A percentile compares a stretch with the other conserved stretches of the same genome.
These are phyloP conservation scores for Cepphus grylle DNA, from an alignment of 2,113 vertebrate genomes.

Conservation along the genomic window DNA sequence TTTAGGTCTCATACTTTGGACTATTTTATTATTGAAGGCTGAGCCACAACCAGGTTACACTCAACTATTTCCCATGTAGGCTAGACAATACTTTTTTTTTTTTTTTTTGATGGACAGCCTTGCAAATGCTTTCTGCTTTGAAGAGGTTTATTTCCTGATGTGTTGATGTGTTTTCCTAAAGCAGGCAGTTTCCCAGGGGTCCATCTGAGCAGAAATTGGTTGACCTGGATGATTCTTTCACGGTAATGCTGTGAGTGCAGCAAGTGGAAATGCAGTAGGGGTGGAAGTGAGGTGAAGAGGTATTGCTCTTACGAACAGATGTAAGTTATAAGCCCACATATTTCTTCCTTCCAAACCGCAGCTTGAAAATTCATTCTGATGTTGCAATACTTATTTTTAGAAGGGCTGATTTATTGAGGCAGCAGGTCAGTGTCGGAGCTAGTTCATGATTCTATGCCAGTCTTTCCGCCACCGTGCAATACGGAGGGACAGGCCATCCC, in stretches of 20 bases:
- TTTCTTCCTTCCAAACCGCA: background rate
- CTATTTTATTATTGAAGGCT: too few relatives aligned
- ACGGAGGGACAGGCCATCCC: rapidly evolving
- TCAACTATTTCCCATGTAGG: background rate
- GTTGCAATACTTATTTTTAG: background rate
- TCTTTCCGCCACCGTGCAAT: rapidly evolving
- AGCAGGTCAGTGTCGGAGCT: background rate
- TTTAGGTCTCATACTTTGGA: background rate
- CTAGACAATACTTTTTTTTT: background rate
- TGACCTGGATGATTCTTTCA: background rate
- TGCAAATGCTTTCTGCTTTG: background rate
- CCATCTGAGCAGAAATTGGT: background rate
- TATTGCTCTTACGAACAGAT: background rate
- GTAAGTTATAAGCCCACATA: rapidly evolving
- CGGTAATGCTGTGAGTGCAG: background rate
- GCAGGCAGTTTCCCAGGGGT: background rate
- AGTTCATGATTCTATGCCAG: background rate
- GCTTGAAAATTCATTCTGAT: background rate
- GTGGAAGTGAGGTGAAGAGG: background rate
- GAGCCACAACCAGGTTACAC: background rate
- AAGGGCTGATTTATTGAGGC: background rate
- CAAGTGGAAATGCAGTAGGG: background rate
- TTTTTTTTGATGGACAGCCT: background rate
- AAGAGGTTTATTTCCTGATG: too few relatives aligned
- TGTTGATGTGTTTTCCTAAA: background rate